A percentile compares a stretch with the other conserved stretches of the same genome.
These are phyloP conservation scores for Varanus komodoensis DNA, from an alignment of 2,113 vertebrate genomes.

Conservation along the genomic window DNA sequence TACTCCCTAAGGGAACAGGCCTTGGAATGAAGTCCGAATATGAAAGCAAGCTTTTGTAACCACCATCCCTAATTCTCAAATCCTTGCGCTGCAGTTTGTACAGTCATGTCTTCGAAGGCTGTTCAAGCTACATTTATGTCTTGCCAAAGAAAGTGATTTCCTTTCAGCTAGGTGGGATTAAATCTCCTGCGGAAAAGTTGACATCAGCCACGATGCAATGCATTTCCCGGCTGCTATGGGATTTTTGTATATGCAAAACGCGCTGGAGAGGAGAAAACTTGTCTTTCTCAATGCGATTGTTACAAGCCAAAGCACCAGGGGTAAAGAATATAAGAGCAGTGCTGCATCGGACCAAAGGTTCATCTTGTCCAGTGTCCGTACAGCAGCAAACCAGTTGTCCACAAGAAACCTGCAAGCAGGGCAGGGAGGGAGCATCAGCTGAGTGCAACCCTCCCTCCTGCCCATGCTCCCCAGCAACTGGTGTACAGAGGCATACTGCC, in stretches of 20 bases:
- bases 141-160: not conserved
- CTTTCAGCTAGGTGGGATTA: not conserved
- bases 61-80: not conserved
- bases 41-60: constrained; percentile 4
- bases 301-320: too few relatives aligned
- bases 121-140: not conserved
- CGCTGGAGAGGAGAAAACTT: not conserved
- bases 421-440: too few relatives aligned
- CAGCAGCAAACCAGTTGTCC: too few relatives aligned
- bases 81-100: not conserved
- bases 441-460: too few relatives aligned
- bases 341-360: too few relatives aligned
- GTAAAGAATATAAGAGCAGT: too few relatives aligned
- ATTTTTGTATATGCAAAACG: not conserved
- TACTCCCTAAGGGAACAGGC: not conserved
- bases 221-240: not conserved
- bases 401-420: too few relatives aligned
- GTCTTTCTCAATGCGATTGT: not conserved
- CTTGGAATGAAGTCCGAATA: not conserved
- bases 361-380: too few relatives aligned
- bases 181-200: not conserved
- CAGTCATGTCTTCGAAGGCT: constrained; percentile 25
- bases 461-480: too few relatives aligned
- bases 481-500: too few relatives aligned
- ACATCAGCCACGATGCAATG: not conserved